Conservation (phyloP, 2,113 vertebrate species). For the Oryzias javanicus region DNA sequence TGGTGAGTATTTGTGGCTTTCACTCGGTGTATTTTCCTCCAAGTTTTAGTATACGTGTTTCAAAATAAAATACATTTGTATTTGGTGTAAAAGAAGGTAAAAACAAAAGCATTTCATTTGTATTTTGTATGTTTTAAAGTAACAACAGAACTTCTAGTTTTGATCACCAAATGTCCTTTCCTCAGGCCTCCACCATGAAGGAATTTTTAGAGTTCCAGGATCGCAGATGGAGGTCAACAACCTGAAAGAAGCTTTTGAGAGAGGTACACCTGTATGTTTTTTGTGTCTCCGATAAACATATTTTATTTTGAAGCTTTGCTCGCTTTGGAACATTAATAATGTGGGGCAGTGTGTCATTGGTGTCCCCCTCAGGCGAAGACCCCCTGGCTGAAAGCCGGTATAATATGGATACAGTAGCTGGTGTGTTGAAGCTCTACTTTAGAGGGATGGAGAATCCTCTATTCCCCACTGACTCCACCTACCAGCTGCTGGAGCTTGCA, state of each 20-base stretch:
- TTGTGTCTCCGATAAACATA: neutral
- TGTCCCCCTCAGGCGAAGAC: slow-evolving; percentile 79
- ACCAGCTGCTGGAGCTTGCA: slow-evolving; percentile 75
- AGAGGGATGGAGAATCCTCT: slow-evolving; percentile 81
- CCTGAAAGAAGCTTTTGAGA: slow-evolving; percentile 84
- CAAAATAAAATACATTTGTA: too few relatives aligned
- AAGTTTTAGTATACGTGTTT: too few relatives aligned
- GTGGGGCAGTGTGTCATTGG: slow-evolving; percentile 47
- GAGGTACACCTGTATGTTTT: slow-evolving; percentile 72
- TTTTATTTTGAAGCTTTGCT: neutral
- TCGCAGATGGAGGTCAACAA: slow-evolving; percentile 82
- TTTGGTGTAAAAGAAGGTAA: too few relatives aligned
- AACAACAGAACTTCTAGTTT: too few relatives aligned
- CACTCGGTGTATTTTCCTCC: too few relatives aligned
- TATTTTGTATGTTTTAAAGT: too few relatives aligned
- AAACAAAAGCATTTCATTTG: too few relatives aligned
- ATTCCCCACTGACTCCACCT: slow-evolving; percentile 79
- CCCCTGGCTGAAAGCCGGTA: slow-evolving; percentile 72
- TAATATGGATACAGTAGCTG: slow-evolving; percentile 85
- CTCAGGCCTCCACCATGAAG: slow-evolving; percentile 88
- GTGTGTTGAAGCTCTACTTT: slow-evolving; percentile 88
- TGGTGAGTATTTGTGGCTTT: slow-evolving; percentile 65
- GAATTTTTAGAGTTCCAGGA: slow-evolving; percentile 88
- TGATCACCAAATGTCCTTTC: neutral
- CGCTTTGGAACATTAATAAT: slow-evolving; percentile 52